Evolutionary conservation across 2,888 invertebrate species (phyloP), one percentile per base, ranked within the genome.

Genomic region (Euzophera pinguis): DNA sequence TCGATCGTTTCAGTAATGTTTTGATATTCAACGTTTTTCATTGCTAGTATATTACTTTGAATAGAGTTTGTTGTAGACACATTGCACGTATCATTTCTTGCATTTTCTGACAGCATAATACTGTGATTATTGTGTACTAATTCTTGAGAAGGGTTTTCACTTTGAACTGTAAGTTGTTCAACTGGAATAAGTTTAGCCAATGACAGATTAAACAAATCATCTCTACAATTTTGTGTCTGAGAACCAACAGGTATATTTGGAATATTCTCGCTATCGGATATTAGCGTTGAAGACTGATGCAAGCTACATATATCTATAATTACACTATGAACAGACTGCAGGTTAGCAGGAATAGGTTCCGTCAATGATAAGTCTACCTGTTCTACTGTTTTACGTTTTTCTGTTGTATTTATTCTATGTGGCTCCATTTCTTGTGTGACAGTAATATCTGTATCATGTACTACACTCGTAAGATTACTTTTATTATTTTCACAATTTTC

Each of bases 121-220:
- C 7, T 27, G 13, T 43, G 13, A 29, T 12, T 43, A 13, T 43
- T 29, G 8, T 9, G 3, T 13, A 43, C 9, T 0, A 45, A 7
- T 16, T 32, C 14, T 29, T 47, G 17, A 17, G 17, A 6, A 8
- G 35, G 12, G 12, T 14, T 38, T 42, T 56, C 14, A 55, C 53
- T 12, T 53, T 34, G 12, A 3, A 47, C 56, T 22, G 53, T 41
- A 13, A 68, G 54, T 22, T 67, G 60, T 50, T 70, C 68, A 6
- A 59, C 48, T 1, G 70, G 60, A 50, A 71, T 29, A 3, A 59
- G 64, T 52, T 70, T 67, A 8, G 75, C 74, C 14, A 77, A 61
- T 0, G 78, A 75, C 16, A 79, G 63, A 37, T 78, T 65, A 0
- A 56, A 52, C 9, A 37, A 55, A 42, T 67, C 53, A 37, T 51